Evolutionary conservation across 2,888 invertebrate genomes (phyloP), one percentile per base, ranked within the genome.

Genomic region (Plebejus anna): DNA sequence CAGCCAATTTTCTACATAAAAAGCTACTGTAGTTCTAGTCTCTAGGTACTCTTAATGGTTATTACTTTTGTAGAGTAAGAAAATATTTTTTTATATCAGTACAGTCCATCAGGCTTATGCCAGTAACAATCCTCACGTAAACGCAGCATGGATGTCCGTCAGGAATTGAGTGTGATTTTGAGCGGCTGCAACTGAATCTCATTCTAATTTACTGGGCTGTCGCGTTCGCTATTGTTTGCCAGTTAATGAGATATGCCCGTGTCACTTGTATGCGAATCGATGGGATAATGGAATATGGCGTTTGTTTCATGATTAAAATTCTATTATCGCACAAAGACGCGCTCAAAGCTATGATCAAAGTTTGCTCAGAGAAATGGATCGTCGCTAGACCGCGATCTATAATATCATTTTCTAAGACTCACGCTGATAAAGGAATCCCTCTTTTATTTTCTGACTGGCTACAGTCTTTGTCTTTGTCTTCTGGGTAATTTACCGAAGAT

Each of bases 181-280:
- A 77, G 42, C 76, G 75, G 79, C 61, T 51, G 78, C 78, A 80
- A 78, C 76, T 78, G 79, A 78, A 79, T 77, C 77, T 76, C 77
- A 75, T 78, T 79, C 78, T 79, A 79, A 79, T 79, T 79, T 79
- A 80, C 78, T 79, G 79, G 71, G 79, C 75, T 79, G 81, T 79
- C 79, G 77, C 79, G 80, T 79, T 80, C 80, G 79, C 71, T 79
- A 80, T 81, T 81, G 79, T 81, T 80, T 80, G 79, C 70, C 70
- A 78, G 78, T 77, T 80, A 81, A 81, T 80, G 81, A 80, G 79
- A 78, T 80, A 75, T 28, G 77, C 66, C 75, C 57, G 73, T 22
- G 78, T 77, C 78, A 76, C 77, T 75, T 77, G 76, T 75, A 77
- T 13, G 32, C 73, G 22, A 55, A 73, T 73, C 73, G 73, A 73